Evolutionary conservation across 2,113 vertebrate species (phyloP).

Genomic region (Mixornis gularis): DNA sequence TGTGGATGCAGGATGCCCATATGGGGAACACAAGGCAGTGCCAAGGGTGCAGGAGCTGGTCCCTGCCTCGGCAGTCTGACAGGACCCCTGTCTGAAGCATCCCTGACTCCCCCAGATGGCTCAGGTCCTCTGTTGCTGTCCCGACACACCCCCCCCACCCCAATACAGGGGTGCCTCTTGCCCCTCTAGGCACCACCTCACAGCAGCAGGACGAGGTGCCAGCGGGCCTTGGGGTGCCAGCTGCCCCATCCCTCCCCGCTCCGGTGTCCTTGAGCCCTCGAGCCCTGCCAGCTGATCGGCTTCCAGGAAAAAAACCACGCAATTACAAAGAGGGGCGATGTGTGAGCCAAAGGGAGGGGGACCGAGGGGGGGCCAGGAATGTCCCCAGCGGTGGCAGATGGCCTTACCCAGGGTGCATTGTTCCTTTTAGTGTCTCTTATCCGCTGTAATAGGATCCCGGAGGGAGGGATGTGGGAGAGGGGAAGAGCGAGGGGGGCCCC

Average conservation of each 20-base stretch:
- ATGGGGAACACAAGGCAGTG: not conserved
- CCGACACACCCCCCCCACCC: no score
- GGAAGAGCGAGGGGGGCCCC: conserved; percentile 65
- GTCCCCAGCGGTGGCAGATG: conserved; percentile 69
- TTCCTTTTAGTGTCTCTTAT: conserved; percentile 70
- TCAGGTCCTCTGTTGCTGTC: not conserved
- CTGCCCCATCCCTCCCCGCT: not conserved
- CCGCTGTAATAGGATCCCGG: conserved; percentile 78
- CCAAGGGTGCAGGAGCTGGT: not conserved
- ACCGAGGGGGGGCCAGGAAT: conserved; percentile 15
- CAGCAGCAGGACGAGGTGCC: not conserved
- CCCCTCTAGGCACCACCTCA: not conserved
- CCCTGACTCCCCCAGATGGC: not conserved
- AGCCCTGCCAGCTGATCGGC: conserved; percentile 28
- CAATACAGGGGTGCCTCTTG: not conserved
- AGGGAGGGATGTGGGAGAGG: conserved; percentile 63
- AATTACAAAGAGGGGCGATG: conserved; percentile 30
- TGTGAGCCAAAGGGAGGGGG: not conserved
- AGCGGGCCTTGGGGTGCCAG: not conserved
- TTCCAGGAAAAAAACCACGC: conserved; percentile 51
- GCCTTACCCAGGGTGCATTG: conserved; percentile 71
- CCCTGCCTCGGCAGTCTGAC: not conserved
- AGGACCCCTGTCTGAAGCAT: not conserved
- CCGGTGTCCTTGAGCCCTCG: conserved; percentile 41
- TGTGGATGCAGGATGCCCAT: not conserved